Evolutionary conservation across 23 tunicate species (phyloP), one percentile per base, ranked within the genome.

Genomic region (Trididemnum clinides): DNA sequence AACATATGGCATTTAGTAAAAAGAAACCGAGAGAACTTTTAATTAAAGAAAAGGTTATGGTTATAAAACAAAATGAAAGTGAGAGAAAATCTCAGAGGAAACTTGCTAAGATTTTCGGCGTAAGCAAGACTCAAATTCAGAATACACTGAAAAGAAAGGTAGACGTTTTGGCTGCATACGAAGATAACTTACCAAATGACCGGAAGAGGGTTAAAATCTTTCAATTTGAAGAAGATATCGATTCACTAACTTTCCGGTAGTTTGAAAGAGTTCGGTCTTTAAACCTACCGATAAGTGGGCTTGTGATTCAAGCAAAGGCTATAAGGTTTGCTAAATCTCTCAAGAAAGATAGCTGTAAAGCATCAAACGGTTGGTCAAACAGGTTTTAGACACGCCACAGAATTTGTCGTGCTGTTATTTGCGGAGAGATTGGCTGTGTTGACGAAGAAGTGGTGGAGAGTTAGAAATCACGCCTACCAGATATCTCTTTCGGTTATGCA

Each of bases 221-320:
- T 32, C 21, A 71, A 71, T 71, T 71, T 71, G 77, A 71, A 29
- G 77, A 71, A 71, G 77, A 71, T 71, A 71, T 71, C 49, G 77
- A 71, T 71, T 33, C 77, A 71, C 44, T 71, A 26, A 71, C 77
- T 71, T 71, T 71, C 49, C 77, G 22, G 50, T 71, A 50, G 77
- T 71, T 25, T 71, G 50, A 34, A 71, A 71, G 77, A 71, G 44
- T 50, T 34, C 19, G 49, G 77, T 71, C 77, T 18, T 34, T 71
- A 21, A 71, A 71, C 44, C 77, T 71, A 71, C 77, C 49, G 77
- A 71, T 71, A 71, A 71, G 77, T 34, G 77, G 77, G 77, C 20
- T 50, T 62, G 20, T 71, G 77, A 71, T 71, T 71, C 77, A 32
- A 71, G 77, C 19, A 71, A 71, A 71, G 29, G 77, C 77, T 25